Conservation (phyloP, 2,888 invertebrate genomes). For the Geophilus truncorum region DNA sequence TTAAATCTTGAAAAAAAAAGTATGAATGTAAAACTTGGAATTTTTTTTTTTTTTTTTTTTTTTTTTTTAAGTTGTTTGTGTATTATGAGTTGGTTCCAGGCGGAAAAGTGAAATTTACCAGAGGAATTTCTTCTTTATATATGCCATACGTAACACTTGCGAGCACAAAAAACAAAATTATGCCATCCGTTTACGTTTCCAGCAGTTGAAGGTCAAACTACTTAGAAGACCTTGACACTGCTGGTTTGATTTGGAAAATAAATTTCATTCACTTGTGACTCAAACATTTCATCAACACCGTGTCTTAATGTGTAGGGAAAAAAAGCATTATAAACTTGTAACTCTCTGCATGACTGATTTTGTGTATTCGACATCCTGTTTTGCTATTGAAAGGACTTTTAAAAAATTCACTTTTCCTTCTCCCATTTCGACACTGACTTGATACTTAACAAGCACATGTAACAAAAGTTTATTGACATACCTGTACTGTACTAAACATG, state of each 20-base stretch:
- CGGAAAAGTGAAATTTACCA: not conserved
- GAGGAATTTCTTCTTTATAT: not conserved
- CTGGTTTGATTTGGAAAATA: not conserved
- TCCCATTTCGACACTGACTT: not conserved
- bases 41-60: too few relatives aligned
- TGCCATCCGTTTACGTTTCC: conserved; percentile 9
- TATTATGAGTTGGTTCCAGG: not conserved
- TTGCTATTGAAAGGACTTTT: not conserved
- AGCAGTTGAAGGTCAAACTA: conserved; percentile 23
- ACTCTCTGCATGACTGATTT: not conserved
- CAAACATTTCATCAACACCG: not conserved
- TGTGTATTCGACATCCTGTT: not conserved
- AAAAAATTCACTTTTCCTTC: not conserved
- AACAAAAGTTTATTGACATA: not conserved
- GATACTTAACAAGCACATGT: too few relatives aligned
- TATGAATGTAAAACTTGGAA: too few relatives aligned
- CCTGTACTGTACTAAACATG: not conserved
- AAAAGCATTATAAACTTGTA: not conserved
- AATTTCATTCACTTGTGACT: conserved; percentile 5
- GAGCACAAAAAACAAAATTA: not conserved
- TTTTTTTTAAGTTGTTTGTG: too few relatives aligned
- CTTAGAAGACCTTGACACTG: conserved; percentile 8
- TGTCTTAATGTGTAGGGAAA: not conserved
- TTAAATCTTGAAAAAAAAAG: too few relatives aligned
- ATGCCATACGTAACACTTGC: not conserved